Percentiles rank a stretch among this genome's conserved stretches.
These are phyloP conservation scores for Stenichneumon culpator DNA, from an alignment of 2,888 invertebrate species.

Conservation along the genomic window DNA sequence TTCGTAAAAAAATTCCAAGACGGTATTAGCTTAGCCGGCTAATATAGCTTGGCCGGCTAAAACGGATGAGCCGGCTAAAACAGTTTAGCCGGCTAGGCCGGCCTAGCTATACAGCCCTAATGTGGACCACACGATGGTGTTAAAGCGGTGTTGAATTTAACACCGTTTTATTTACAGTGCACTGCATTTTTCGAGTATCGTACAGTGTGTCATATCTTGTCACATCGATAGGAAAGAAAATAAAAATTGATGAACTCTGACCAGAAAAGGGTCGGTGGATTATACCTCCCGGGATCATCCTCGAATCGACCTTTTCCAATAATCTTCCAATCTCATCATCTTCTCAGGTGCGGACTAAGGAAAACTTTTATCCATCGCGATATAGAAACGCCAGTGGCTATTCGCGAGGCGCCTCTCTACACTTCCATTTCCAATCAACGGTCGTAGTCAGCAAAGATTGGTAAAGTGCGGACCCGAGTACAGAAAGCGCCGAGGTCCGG, in stretches of 20 bases:
- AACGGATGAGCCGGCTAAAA: too few species aligned
- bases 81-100: too few species aligned
- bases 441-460: conserved; percentile 28
- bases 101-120: too few species aligned
- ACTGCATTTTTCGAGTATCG: too few species aligned
- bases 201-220: neutral
- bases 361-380: conserved; percentile 11
- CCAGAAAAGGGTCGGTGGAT: neutral
- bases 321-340: conserved; percentile 35
- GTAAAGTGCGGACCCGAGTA: conserved; percentile 1
- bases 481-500: conserved; percentile 41
- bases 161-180: too few species aligned
- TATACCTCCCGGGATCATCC: neutral
- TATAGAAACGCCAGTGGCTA: conserved; percentile 32
- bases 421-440: conserved; percentile 64
- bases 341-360: neutral
- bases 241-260: neutral
- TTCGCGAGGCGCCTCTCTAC: conserved; percentile 30
- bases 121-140: too few species aligned
- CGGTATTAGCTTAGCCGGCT: too few species aligned
- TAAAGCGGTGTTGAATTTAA: too few species aligned
- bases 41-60: too few species aligned
- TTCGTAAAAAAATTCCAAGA: too few species aligned
- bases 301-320: conserved; percentile 15
- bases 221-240: neutral